A percentile compares a stretch with the other conserved stretches of the same genome.
Evolutionary conservation across 53 echinoderm and acorn worm species (phyloP).

Genomic region (Apostichopus leukothele): DNA sequence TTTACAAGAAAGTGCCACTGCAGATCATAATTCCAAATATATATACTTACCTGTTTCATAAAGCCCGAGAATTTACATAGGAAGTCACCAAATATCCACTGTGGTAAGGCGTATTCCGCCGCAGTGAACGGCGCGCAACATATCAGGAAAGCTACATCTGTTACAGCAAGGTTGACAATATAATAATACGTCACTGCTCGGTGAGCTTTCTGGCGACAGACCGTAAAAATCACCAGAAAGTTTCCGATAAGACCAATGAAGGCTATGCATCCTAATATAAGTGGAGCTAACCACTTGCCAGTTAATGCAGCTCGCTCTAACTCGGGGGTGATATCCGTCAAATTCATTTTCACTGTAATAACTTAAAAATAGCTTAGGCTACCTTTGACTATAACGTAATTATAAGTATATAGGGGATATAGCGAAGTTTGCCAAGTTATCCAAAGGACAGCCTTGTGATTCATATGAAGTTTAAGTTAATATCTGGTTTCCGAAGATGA

Average conservation of each 20-base stretch:
- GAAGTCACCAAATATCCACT: conserved; percentile 33
- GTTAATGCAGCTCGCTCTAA: not conserved
- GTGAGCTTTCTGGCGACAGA: conserved; percentile 43
- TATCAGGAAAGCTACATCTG: conserved; percentile 29
- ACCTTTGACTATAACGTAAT: not conserved
- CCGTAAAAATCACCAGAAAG: conserved; percentile 29
- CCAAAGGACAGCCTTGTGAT: too few relatives aligned
- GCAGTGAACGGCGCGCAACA: conserved; percentile 34
- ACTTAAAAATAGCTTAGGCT: not conserved
- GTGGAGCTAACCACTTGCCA: not conserved
- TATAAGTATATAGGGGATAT: too few relatives aligned
- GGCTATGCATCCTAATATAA: conserved; percentile 1
- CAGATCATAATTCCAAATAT: too few relatives aligned
- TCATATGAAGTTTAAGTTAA: too few relatives aligned
- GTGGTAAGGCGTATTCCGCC: not conserved
- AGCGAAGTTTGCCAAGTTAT: too few relatives aligned
- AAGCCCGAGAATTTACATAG: conserved; percentile 28
- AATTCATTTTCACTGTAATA: not conserved
- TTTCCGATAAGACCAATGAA: conserved; percentile 26
- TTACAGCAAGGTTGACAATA: conserved; percentile 32
- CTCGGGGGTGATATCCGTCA: not conserved
- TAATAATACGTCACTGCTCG: conserved; percentile 42
- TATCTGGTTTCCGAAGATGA: too few relatives aligned
- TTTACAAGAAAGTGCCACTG: too few relatives aligned
- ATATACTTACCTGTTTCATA: conserved; percentile 46